Evolutionary conservation across 2,113 vertebrate genomes (phyloP).

Genomic region (Coracopsis vasa): DNA sequence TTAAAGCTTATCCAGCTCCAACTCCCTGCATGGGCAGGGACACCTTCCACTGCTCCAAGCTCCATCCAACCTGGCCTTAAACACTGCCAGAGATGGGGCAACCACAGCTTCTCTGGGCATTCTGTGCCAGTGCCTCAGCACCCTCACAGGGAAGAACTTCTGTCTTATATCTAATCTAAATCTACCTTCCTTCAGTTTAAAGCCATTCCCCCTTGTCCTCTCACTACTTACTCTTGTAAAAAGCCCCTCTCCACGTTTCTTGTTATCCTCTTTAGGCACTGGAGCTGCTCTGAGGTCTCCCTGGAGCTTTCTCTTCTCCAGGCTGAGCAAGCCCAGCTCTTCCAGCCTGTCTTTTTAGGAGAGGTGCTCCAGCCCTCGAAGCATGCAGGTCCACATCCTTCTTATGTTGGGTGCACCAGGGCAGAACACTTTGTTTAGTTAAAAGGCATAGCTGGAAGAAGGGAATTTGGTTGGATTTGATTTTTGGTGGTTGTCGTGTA

Average conservation of each 20-base stretch:
- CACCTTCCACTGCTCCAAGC: neutral
- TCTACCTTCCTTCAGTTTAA: neutral
- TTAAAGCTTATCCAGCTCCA: neutral
- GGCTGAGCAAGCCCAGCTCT: neutral
- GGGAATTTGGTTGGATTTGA: neutral
- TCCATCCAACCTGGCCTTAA: neutral
- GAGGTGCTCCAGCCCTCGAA: neutral
- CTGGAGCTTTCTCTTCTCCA: neutral
- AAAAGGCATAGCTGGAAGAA: neutral
- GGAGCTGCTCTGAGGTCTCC: neutral
- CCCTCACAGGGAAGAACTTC: neutral
- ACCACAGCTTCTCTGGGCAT: neutral
- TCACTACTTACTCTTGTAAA: neutral
- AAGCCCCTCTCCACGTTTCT: neutral
- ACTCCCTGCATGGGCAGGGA: no score
- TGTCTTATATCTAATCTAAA: neutral
- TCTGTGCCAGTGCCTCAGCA: neutral
- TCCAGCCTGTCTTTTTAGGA: neutral
- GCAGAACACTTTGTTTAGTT: neutral
- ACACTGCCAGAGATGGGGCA: neutral
- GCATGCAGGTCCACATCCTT: neutral
- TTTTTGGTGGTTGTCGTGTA: neutral
- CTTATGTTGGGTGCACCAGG: neutral
- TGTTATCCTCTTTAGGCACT: neutral
- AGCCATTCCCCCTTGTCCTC: neutral